phyloP scores from a whole-genome alignment of 2,113 vertebrate species.

The Chamaea fasciata region DNA sequence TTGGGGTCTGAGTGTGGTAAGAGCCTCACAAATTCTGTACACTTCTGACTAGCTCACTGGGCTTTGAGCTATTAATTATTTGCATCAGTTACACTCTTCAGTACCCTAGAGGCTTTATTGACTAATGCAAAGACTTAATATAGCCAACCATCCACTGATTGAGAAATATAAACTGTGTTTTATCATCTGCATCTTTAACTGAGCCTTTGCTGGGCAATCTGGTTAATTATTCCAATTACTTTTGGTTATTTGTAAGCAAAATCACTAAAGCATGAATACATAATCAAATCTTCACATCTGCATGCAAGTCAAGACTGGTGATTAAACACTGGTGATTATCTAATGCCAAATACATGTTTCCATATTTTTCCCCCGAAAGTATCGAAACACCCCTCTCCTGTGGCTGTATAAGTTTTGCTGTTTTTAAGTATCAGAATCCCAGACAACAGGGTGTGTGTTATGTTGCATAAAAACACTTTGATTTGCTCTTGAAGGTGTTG shows the following conservation, averaged over 20 bases:
- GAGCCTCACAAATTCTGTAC: not conserved
- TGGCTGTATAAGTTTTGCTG: not conserved
- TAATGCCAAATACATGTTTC: conserved; percentile 19
- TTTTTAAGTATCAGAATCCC: conserved; percentile 5
- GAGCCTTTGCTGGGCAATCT: conserved; percentile 33
- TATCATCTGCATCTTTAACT: conserved; percentile 19
- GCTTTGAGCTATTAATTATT: conserved; percentile 30
- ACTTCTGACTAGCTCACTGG: not conserved
- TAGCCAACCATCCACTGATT: conserved; percentile 20
- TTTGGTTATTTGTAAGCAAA: conserved; percentile 45
- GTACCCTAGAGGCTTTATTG: conserved; percentile 45
- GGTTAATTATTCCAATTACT: conserved; percentile 53
- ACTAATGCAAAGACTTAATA: conserved; percentile 36
- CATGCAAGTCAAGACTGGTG: conserved; percentile 31
- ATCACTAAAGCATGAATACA: conserved; percentile 33
- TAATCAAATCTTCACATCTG: conserved; percentile 47
- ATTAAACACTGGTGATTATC: conserved; percentile 12
- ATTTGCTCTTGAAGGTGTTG: conserved; percentile 10
- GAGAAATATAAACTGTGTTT: conserved; percentile 30
- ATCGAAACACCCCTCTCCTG: not conserved
- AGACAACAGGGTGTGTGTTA: not conserved
- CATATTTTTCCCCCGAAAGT: not conserved
- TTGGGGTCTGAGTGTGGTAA: not conserved
- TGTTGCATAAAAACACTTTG: not conserved
- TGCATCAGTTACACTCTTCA: conserved; percentile 24